Conservation (phyloP, 2,797 vertebrate species). For the Onychomys torridus region DNA sequence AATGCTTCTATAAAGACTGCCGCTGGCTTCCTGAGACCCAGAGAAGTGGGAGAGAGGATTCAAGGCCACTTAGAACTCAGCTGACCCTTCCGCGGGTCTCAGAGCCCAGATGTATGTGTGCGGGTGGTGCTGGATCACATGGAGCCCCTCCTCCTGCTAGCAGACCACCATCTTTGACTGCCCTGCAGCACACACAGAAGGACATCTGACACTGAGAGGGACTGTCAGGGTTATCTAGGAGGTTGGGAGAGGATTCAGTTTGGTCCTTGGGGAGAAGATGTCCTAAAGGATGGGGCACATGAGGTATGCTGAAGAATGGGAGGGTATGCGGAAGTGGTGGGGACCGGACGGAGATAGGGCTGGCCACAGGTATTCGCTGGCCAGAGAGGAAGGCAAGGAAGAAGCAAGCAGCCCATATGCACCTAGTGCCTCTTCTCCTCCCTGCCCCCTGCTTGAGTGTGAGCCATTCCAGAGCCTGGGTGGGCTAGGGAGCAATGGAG, state of each 20-base stretch:
- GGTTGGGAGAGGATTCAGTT: neutral
- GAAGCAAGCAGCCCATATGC: neutral
- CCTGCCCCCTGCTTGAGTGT: accelerated
- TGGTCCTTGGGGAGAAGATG: accelerated
- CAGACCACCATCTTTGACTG: accelerated
- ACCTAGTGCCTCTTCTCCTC: neutral
- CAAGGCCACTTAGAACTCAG: neutral
- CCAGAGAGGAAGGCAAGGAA: neutral
- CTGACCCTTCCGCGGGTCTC: neutral
- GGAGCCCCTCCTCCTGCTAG: accelerated
- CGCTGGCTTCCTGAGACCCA: accelerated
- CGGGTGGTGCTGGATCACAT: neutral
- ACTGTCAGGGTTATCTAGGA: neutral
- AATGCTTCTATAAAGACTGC: neutral
- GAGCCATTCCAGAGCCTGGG: neutral
- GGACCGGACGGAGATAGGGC: neutral
- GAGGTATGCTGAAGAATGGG: neutral
- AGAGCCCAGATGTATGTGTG: neutral
- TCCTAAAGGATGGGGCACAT: neutral
- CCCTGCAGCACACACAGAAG: neutral
- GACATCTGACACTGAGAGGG: neutral
- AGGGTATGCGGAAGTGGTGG: accelerated
- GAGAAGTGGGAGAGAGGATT: neutral
- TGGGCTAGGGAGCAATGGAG: neutral
- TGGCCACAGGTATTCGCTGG: neutral